Evolutionary conservation across 2,888 invertebrate species (phyloP), one percentile per base, ranked within the genome.

Genomic region (Eristalis tenax): DNA sequence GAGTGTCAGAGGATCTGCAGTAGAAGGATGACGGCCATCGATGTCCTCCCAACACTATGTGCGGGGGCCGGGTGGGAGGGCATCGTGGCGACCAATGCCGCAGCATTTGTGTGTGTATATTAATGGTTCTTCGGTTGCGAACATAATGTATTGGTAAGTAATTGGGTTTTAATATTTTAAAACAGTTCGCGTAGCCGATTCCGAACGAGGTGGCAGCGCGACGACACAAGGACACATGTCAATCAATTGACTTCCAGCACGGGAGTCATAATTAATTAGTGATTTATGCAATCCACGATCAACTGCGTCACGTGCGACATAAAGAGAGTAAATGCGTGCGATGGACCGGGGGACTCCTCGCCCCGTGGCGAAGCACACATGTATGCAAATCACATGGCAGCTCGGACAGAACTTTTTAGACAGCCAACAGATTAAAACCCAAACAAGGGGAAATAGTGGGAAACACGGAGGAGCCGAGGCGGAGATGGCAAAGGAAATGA

Each of bases 151-250:
- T 83, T 80, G 87, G 79, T 80, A 87, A 87, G 83, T 87, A 87
- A 87, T 83, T 87, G 83, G 87, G 87, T 87, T 87, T 87, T 83
- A 87, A 87, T 87, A 87, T 83, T 86, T 87, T 83, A 83, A 87
- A 87, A 83, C 83, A 73, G 83, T 75, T 15, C 43, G 38, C 56
- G 57, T 63, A 23, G 18, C 23, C 15, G 32, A 6, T 15, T 18
- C 35, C 59, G 32, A 18, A 68, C 8, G 32, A 6, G 32, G 6
- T 32, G 32, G 32, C 8, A 18, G 18, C 18, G 50, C 10, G 23
- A 6, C 23, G 10, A 64, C 64, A 66, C 75, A 87, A 78, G 83
- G 87, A 79, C 87, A 80, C 79, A 76, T 79, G 80, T 76, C 87
- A 83, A 87, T 87, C 83, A 79, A 80, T 73, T 68, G 83, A 76